phyloP scores from a whole-genome alignment of 2,797 vertebrate species.

The Pangasius mekongensis region DNA sequence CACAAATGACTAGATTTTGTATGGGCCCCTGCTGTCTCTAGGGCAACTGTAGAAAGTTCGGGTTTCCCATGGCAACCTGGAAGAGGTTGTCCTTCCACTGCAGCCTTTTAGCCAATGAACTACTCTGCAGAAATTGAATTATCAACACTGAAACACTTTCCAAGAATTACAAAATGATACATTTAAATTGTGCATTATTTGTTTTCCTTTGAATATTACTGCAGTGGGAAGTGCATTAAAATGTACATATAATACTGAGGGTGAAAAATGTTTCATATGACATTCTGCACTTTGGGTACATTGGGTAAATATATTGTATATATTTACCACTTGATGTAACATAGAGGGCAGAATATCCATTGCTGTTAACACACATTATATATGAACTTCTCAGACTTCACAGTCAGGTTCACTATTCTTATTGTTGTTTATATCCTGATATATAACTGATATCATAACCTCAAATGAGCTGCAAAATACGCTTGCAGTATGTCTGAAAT shows the following conservation, averaged over 20 bases:
- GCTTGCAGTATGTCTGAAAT: not conserved
- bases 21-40: slow-evolving; percentile 73
- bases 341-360: not conserved
- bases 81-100: slow-evolving; percentile 62
- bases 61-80: slow-evolving; percentile 77
- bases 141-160: not conserved
- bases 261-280: not conserved
- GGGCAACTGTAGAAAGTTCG: slow-evolving; percentile 76
- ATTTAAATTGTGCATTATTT: not conserved
- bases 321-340: not conserved
- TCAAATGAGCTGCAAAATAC: not conserved
- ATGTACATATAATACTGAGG: not conserved
- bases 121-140: not conserved
- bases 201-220: not conserved
- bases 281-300: not conserved
- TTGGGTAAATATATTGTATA: not conserved
- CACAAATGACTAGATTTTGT: slow-evolving; percentile 57
- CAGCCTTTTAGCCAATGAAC: slow-evolving; percentile 45
- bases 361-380: not conserved
- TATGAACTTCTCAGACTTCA: not conserved
- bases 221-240: not conserved
- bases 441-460: not conserved
- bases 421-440: not conserved
- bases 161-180: not conserved
- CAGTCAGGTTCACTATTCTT: not conserved